Evolutionary conservation across 1,140 invertebrate genomes (phyloP).

Genomic region (Ptiloglossa arizonensis): DNA sequence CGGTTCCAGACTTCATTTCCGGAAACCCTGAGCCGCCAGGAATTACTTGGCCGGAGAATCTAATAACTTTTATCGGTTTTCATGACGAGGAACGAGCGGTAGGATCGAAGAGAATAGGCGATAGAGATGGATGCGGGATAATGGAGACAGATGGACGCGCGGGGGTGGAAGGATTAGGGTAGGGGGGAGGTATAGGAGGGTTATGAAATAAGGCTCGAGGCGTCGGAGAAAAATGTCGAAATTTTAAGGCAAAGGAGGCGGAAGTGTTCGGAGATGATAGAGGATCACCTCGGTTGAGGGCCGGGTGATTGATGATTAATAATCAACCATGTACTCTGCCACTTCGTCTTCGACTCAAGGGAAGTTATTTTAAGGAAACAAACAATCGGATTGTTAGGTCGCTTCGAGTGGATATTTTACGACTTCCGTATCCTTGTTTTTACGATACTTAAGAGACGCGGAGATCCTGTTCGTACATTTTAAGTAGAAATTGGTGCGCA

Average conservation of each 20-base stretch:
- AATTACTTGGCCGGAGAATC: slow-evolving; percentile 45
- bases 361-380: not conserved
- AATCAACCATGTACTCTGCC: not conserved
- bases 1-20: slow-evolving; percentile 32
- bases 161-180: not conserved
- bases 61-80: slow-evolving; percentile 57
- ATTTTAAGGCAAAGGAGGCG: slow-evolving; percentile 24
- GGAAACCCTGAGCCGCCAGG: slow-evolving; percentile 6
- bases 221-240: slow-evolving; percentile 14
- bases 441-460: too few relatives aligned
- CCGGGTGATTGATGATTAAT: slow-evolving; percentile 29
- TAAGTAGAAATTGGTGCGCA: too few relatives aligned
- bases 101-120: slow-evolving; percentile 27
- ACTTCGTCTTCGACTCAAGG: too few relatives aligned
- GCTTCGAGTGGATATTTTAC: not conserved
- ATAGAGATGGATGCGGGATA: slow-evolving; percentile 37
- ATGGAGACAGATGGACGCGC: slow-evolving; percentile 41
- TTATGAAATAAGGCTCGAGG: slow-evolving; percentile 23
- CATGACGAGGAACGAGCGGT: not conserved
- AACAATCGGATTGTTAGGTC: not conserved
- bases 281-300: not conserved
- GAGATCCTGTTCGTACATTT: too few relatives aligned
- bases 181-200: not conserved
- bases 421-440: not conserved
- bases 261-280: not conserved